Base-by-base conservation (phyloP, 1,140 invertebrate species). In the Drosophila rhopaloa region DNA sequence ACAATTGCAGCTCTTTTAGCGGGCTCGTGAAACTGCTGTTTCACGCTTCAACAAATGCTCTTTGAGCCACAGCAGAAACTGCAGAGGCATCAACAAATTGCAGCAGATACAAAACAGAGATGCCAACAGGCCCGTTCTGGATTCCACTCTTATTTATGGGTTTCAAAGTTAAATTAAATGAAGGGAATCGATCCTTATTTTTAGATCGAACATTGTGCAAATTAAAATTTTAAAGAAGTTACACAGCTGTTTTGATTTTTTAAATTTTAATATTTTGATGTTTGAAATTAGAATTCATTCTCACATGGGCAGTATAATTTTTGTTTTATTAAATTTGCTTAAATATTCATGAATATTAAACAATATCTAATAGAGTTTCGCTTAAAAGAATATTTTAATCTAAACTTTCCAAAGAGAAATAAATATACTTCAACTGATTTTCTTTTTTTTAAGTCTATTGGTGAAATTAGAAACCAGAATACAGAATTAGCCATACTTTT, bases 21-120 rank as follows among this genome's bases (percentile, higher is more conserved):
- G 38, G 48, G 59, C 83, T 89, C 79, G 84, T 89, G 83, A 89
- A 89, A 88, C 84, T 88, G 83, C 76, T 88, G 79, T 83, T 88
- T 88, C 83, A 88, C 83, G 83, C 83, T 88, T 74, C 84, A 63
- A 80, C 72, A 88, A 88, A 83, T 78, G 84, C 81, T 66, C 74
- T 89, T 84, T 84, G 76, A 71, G 84, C 38, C 43, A 41, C 37
- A 57, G 53, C 57, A 55, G 51, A 51, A 54, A 48, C 54, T 53
- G 14, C 58, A 47, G 40, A 41, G 35, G 24, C 16, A 47, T 57
- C 76, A 76, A 82, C 79, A 83, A 88, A 61, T 88, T 83, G 79
- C 73, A 68, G 60, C 67, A 70, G 57, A 79, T 61, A 77, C 70
- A 61, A 63, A 65, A 38, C 24, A 46, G 43, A 10, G 44, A 50